Base-by-base conservation (phyloP, 1,140 invertebrate genomes). In the Drosophila arawakana region DNA sequence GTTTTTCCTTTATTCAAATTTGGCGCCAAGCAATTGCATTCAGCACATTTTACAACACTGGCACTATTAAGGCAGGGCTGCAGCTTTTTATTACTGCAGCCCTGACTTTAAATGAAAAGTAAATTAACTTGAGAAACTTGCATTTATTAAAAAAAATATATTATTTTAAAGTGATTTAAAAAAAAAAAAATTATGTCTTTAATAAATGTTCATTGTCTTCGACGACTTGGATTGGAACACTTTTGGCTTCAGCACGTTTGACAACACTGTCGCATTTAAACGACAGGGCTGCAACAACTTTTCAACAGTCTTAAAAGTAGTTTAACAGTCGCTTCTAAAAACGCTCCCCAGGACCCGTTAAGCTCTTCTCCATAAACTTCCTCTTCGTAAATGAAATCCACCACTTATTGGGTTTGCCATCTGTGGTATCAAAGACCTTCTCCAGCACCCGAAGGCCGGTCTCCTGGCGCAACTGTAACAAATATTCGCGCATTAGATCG, bases 311-410 rank as follows among this genome's bases (percentile, higher is more conserved):
- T 11, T 41, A 41, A 57, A 30, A 41, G 34, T 58, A 5, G 47
- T 47, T 35, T 15, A 60, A 60, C 43, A 46, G 13, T 46, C 8
- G 13, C 15, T 58, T 9, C 25, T 63, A 9, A 8, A 30, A 61
- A 37, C 46, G 2, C 10, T 57, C 10, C 63, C 89, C 90, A 7
- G 91, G 88, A 10, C 82, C 88, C 3, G 91, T 80, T 1, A 99
- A 93, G 35, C 97, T 98, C 92, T 99, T 99, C 91, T 99, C 99
- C 98, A 99, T 99, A 90, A 99, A 99, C 94, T 98, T 99, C 94
- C 98, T 98, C 92, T 99, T 99, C 9, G 98, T 96, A 94, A 99
- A 99, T 91, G 98, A 99, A 21, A 99, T 93, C 99, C 99, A 99
- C 99, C 99, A 99, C 94, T 99, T 99, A 88, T 97, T 98, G 7